These are phyloP conservation scores for Dromius quadrimaculatus DNA, from an alignment of 2,888 invertebrate genomes.

Conservation along the genomic window DNA sequence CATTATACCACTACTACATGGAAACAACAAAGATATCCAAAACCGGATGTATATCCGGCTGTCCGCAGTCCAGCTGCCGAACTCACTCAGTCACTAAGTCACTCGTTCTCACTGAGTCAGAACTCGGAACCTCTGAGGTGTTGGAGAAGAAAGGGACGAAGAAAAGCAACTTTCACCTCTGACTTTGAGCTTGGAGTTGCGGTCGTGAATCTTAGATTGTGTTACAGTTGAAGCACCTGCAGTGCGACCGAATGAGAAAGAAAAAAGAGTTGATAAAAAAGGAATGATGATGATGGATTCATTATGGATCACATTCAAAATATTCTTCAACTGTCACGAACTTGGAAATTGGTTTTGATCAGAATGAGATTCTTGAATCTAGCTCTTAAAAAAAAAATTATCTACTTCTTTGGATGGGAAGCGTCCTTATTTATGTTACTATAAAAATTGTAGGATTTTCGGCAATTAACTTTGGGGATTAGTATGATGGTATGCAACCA, in stretches of 20 bases:
- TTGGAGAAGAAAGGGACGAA: background rate
- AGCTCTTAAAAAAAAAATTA: too few relatives aligned
- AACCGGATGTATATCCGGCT: slow-evolving; percentile 41
- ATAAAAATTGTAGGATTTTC: too few relatives aligned
- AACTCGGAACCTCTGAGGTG: background rate
- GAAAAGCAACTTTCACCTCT: slow-evolving; percentile 37
- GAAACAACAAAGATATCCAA: background rate
- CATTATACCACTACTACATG: slow-evolving; percentile 29
- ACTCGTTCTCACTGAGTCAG: background rate
- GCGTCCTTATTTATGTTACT: too few relatives aligned
- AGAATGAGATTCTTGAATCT: background rate
- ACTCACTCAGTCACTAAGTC: slow-evolving; percentile 6
- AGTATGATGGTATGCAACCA: too few relatives aligned
- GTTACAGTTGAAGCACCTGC: background rate
- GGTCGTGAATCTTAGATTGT: background rate
- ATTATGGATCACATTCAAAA: too few relatives aligned
- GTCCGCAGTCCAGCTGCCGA: slow-evolving; percentile 6
- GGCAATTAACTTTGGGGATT: too few relatives aligned
- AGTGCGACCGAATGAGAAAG: background rate
- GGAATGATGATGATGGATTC: too few relatives aligned
- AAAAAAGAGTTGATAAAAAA: background rate
- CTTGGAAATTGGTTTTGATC: background rate
- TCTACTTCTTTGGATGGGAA: too few relatives aligned
- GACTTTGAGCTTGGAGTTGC: background rate
- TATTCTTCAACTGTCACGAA: too few relatives aligned